phyloP scores from a whole-genome alignment of 2,113 vertebrate species.

The Prietella phreatophila region DNA sequence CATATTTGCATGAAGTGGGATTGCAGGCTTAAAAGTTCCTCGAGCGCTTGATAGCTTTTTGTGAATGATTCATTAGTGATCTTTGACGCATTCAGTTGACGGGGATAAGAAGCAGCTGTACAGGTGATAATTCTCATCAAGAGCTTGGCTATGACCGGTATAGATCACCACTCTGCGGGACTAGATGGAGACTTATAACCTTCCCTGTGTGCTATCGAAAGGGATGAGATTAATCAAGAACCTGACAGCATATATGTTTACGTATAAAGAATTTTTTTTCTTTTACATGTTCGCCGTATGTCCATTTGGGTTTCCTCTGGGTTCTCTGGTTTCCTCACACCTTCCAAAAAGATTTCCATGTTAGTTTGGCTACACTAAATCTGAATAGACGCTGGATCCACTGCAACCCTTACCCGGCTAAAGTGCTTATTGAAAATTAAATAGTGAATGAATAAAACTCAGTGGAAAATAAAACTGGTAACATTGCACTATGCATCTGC shows the following conservation, averaged over 20 bases:
- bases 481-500: not conserved
- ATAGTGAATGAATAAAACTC: not conserved
- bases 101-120: not conserved
- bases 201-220: not conserved
- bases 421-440: not conserved
- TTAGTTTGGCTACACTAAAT: not conserved
- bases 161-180: not conserved
- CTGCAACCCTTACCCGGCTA: too few relatives aligned
- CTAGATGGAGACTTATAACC: not conserved
- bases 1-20: not conserved
- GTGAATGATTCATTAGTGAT: slow-evolving; percentile 4
- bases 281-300: not conserved
- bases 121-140: not conserved
- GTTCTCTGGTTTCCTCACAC: not conserved
- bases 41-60: not conserved
- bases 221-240: not conserved
- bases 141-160: not conserved
- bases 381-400: not conserved
- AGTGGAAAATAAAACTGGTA: not conserved
- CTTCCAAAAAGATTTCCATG: not conserved
- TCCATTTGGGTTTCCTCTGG: not conserved
- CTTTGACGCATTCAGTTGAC: not conserved
- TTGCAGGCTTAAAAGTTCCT: not conserved
- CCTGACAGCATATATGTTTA: not conserved
- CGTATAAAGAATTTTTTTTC: not conserved